These are phyloP conservation scores for Hybognathus amarus DNA, from an alignment of 2,797 vertebrate species.

Conservation along the genomic window DNA sequence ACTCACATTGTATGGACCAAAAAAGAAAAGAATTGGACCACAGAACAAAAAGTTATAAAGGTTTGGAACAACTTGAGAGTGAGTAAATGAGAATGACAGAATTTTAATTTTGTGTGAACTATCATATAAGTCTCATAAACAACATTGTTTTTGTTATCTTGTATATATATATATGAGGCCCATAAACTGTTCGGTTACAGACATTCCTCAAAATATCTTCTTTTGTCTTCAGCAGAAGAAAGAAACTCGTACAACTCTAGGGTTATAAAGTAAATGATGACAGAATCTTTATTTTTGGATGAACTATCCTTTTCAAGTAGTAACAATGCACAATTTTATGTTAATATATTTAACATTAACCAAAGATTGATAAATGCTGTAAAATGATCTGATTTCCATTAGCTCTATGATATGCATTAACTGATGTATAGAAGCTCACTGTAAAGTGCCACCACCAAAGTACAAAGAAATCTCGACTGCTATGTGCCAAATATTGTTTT, in stretches of 20 bases:
- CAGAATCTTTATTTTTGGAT: background rate
- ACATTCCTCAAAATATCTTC: background rate
- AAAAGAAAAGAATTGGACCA: no score
- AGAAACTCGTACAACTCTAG: background rate
- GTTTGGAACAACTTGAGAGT: no score
- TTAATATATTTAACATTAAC: background rate
- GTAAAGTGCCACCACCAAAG: background rate
- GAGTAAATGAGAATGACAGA: no score
- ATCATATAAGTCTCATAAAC: no score
- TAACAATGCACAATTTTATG: background rate
- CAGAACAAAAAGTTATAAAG: no score
- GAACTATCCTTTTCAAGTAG: background rate
- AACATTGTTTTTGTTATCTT: no score
- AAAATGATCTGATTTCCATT: background rate
- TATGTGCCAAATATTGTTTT: slow-evolving; percentile 8
- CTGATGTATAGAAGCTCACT: background rate
- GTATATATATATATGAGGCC: background rate
- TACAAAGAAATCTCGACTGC: background rate
- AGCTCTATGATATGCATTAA: background rate
- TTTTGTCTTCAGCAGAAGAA: background rate
- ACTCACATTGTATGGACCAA: no score
- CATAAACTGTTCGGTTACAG: no score
- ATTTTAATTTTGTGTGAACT: no score
- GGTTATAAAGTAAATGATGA: background rate
- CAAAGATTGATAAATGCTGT: background rate